Percentiles rank a stretch among this genome's conserved stretches.
Conservation (phyloP, 2,113 vertebrate genomes). For the Taurulus bubalis region DNA sequence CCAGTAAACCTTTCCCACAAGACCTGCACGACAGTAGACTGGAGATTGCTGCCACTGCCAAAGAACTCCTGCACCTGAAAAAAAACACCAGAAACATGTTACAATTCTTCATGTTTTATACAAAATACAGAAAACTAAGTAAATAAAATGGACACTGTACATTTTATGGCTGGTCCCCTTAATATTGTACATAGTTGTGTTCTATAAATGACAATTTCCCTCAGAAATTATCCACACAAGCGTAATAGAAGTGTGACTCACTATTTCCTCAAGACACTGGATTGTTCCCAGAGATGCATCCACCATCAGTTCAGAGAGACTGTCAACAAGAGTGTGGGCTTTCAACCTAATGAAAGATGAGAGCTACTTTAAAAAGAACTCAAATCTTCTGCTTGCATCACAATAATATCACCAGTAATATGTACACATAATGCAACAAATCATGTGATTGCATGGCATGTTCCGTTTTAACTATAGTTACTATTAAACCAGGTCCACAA, state of each 20-base stretch:
- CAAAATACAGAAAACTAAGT: neutral
- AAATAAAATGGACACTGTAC: neutral
- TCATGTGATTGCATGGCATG: no score
- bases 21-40: conserved; percentile 89
- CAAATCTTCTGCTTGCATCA: neutral
- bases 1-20: conserved; percentile 92
- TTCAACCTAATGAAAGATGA: conserved; percentile 82
- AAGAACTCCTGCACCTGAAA: conserved; percentile 93
- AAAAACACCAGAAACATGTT: conserved; percentile 11
- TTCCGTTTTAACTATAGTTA: neutral
- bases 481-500: neutral
- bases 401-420: neutral
- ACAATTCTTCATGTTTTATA: no score
- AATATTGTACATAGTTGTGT: neutral
- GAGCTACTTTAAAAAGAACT: neutral
- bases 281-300: conserved; percentile 90
- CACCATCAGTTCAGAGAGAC: conserved; percentile 90
- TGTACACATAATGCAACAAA: neutral
- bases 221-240: neutral
- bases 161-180: neutral
- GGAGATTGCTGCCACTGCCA: conserved; percentile 85
- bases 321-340: conserved; percentile 89
- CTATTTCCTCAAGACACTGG: conserved; percentile 96
- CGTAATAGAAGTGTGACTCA: conserved; percentile 80
- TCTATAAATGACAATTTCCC: neutral